A percentile compares a stretch with the other conserved stretches of the same genome.
These are phyloP conservation scores for Aleiodes testaceus DNA, from an alignment of 2,888 invertebrate species.

Conservation along the genomic window DNA sequence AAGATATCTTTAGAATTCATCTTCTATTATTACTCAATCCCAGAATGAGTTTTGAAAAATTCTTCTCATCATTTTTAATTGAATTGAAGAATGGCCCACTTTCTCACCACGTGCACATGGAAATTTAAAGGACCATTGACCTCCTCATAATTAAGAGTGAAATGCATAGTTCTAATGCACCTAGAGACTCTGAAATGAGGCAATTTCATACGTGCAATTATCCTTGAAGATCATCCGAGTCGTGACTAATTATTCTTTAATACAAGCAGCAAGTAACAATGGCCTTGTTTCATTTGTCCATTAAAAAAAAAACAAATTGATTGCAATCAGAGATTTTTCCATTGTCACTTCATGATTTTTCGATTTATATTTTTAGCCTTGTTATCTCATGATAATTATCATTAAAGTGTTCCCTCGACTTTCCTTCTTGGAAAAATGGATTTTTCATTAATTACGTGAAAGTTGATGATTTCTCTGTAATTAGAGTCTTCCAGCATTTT, in stretches of 20 bases:
- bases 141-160: too few relatives aligned
- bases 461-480: too few relatives aligned
- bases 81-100: too few relatives aligned
- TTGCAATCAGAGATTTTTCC: not conserved
- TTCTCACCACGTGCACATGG: too few relatives aligned
- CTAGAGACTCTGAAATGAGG: too few relatives aligned
- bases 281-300: constrained; percentile 2
- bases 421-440: not conserved
- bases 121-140: too few relatives aligned
- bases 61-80: too few relatives aligned
- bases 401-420: constrained; percentile 1
- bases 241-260: constrained; percentile 20
- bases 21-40: too few relatives aligned
- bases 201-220: not conserved
- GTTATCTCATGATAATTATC: not conserved
- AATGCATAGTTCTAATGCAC: too few relatives aligned
- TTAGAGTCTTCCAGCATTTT: too few relatives aligned
- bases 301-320: not conserved
- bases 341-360: not conserved
- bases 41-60: too few relatives aligned
- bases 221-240: constrained; percentile 29
- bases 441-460: not conserved
- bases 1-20: too few relatives aligned
- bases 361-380: not conserved
- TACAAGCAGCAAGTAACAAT: not conserved